Conservation (phyloP, 1,140 invertebrate genomes). For the Lineus longissimus region DNA sequence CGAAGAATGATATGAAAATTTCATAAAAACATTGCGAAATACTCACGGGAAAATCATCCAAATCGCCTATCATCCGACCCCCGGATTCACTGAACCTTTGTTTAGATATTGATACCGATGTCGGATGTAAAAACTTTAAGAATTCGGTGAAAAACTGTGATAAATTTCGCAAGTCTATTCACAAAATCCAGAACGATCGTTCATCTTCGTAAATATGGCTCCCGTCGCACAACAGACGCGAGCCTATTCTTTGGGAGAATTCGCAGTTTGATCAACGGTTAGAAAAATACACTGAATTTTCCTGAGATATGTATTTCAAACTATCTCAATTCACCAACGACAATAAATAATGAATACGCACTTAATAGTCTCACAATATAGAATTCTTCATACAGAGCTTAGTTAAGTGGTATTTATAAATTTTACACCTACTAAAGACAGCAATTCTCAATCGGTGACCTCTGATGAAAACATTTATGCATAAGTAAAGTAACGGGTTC, state of each 20-base stretch:
- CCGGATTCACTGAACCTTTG: neutral
- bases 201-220: slow-evolving; percentile 37
- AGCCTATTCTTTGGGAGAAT: slow-evolving; percentile 36
- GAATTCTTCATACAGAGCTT: too few relatives aligned
- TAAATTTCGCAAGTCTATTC: slow-evolving; percentile 20
- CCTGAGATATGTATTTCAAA: too few relatives aligned
- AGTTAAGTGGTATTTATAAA: too few relatives aligned
- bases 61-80: slow-evolving; percentile 9
- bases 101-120: slow-evolving; percentile 5
- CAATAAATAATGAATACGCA: too few relatives aligned
- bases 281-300: too few relatives aligned
- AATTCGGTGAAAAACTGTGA: slow-evolving; percentile 15
- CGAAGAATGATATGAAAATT: too few relatives aligned
- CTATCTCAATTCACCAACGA: too few relatives aligned
- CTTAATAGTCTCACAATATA: too few relatives aligned
- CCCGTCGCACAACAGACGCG: slow-evolving; percentile 33
- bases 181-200: slow-evolving; percentile 19
- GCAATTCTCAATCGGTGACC: too few relatives aligned
- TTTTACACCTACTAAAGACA: too few relatives aligned
- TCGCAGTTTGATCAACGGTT: slow-evolving; percentile 16
- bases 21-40: slow-evolving; percentile 2
- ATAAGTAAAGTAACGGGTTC: too few relatives aligned
- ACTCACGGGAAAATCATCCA: slow-evolving; percentile 12
- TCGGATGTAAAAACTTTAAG: slow-evolving; percentile 16
- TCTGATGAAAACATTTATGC: too few relatives aligned